These are phyloP conservation scores for Rhinichthys osculus DNA, from an alignment of 2,797 vertebrate genomes.

Conservation along the genomic window DNA sequence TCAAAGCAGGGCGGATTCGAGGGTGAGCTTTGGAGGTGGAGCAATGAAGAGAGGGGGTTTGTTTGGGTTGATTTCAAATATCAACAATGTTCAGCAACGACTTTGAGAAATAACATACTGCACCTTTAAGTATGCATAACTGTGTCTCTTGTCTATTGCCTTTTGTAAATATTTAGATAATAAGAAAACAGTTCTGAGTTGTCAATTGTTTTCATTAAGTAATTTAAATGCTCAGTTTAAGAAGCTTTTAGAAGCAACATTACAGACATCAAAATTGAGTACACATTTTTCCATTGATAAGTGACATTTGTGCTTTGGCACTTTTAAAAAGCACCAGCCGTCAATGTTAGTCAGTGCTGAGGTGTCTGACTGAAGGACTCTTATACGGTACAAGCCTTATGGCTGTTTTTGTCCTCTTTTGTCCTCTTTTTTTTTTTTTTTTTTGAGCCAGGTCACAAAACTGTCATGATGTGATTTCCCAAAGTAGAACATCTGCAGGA, in stretches of 20 bases:
- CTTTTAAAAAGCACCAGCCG: constrained; percentile 1
- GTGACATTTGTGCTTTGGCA: background rate
- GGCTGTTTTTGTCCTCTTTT: background rate
- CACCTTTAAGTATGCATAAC: constrained; percentile 7
- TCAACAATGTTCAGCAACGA: no score
- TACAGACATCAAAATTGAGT: constrained; percentile 1
- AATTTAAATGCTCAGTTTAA: background rate
- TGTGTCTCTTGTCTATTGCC: background rate
- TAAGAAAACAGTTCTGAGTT: background rate
- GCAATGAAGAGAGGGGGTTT: no score
- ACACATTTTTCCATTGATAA: background rate
- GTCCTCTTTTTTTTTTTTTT: constrained; percentile 58
- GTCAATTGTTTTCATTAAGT: constrained; percentile 62
- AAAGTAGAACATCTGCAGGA: constrained; percentile 17
- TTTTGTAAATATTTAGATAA: constrained; percentile 24
- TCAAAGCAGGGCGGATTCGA: no score
- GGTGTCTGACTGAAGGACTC: constrained; percentile 66
- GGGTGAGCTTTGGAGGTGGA: no score
- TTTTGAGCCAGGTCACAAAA: constrained; percentile 27
- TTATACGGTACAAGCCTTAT: constrained; percentile 64
- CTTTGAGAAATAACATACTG: no score
- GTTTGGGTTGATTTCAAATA: no score
- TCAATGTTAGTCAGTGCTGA: constrained; percentile 58
- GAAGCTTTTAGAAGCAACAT: constrained; percentile 2
- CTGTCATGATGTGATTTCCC: constrained; percentile 61